phyloP scores from a whole-genome alignment of 2,797 vertebrate species.

The Taeniopygia guttata region DNA sequence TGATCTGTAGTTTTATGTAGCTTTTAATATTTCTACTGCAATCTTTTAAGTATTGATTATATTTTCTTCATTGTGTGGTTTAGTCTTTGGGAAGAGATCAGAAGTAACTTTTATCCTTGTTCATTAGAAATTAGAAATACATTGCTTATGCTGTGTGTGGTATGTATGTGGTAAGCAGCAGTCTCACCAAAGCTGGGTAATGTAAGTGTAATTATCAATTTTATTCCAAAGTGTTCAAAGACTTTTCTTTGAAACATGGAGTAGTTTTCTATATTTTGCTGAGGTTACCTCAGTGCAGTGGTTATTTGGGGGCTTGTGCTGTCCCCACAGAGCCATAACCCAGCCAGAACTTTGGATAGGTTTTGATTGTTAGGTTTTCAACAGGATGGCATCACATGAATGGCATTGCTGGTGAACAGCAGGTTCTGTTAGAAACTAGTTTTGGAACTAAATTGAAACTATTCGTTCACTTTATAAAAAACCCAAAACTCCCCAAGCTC shows the following conservation, averaged over 20 bases:
- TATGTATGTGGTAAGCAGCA: not conserved
- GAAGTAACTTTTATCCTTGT: not conserved
- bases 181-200: not conserved
- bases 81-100: not conserved
- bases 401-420: not conserved
- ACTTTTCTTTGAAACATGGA: not conserved
- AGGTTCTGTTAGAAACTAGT: not conserved
- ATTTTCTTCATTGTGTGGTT: not conserved
- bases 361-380: not conserved
- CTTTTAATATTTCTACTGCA: not conserved
- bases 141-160: not conserved
- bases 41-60: not conserved
- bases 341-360: not conserved
- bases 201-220: not conserved
- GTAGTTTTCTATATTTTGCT: not conserved
- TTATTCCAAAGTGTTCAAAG: not conserved
- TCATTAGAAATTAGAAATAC: not conserved
- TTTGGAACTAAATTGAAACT: not conserved
- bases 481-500: accelerated
- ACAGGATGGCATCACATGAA: not conserved
- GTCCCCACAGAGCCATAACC: not conserved
- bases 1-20: not conserved
- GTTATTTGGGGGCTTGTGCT: not conserved
- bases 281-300: not conserved
- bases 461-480: not conserved